phyloP scores from a whole-genome alignment of 2,113 vertebrate genomes.

The Coryphaenoides rupestris region DNA sequence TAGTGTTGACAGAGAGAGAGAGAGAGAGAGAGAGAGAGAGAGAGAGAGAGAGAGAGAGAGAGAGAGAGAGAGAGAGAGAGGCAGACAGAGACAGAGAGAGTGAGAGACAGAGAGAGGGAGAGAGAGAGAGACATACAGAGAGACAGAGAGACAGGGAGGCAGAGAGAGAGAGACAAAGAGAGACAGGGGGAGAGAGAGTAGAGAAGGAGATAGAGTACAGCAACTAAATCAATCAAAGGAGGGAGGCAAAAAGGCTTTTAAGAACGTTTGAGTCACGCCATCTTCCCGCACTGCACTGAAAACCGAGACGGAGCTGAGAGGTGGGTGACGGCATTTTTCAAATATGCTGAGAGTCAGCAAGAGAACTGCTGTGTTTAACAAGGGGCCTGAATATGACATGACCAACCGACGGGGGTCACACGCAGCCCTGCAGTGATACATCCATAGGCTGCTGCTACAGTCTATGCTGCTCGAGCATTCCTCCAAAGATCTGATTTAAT shows the following conservation, averaged over 20 bases:
- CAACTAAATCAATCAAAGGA: constrained; percentile 43
- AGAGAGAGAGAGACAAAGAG: not conserved
- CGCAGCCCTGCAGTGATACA: no score
- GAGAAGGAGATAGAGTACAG: not conserved
- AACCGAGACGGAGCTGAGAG: constrained; percentile 11
- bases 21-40: no score
- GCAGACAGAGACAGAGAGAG: not conserved
- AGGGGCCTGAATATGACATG: no score
- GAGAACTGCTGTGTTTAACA: no score
- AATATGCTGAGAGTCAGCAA: no score
- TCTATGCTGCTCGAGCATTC: no score
- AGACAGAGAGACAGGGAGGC: not conserved
- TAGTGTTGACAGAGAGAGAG: no score
- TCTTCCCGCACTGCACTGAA: constrained; percentile 22
- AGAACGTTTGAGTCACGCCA: constrained; percentile 48
- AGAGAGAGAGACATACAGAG: not conserved
- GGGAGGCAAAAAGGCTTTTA: constrained; percentile 21
- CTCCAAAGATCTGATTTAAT: no score
- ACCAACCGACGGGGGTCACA: no score
- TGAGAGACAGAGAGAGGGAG: no score
- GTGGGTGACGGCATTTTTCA: no score
- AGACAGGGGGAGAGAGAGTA: not conserved
- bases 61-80: constrained; percentile 11
- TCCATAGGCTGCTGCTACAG: no score
- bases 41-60: constrained; percentile 1